Conservation (phyloP, 2,888 invertebrate species). For the Callyntrura guangdongensis region DNA sequence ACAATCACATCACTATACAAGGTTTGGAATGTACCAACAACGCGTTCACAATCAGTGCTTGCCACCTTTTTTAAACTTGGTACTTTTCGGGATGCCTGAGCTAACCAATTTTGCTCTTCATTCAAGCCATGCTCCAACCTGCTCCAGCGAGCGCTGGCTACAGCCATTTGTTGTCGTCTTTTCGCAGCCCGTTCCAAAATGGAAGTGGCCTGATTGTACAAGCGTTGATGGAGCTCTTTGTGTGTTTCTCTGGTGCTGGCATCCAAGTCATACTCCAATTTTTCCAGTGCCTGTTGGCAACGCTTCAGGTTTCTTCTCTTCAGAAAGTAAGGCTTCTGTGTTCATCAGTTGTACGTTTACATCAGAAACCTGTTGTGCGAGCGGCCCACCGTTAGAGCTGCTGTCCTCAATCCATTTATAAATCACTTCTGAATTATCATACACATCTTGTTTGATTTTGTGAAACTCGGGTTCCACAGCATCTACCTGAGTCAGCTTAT, state of each 20-base stretch:
- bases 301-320: constrained; percentile 93
- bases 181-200: constrained; percentile 93
- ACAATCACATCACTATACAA: constrained; percentile 92
- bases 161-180: constrained; percentile 93
- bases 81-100: constrained; percentile 93
- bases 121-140: constrained; percentile 93
- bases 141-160: constrained; percentile 94
- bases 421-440: constrained; percentile 80
- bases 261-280: constrained; percentile 93
- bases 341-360: constrained; percentile 86
- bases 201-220: constrained; percentile 91
- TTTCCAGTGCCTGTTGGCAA: constrained; percentile 93
- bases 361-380: constrained; percentile 87
- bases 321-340: constrained; percentile 90
- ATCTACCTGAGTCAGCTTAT: constrained; percentile 89
- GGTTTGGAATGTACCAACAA: constrained; percentile 90
- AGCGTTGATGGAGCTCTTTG: constrained; percentile 90
- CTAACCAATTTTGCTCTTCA: constrained; percentile 93
- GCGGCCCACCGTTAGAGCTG: constrained; percentile 69
- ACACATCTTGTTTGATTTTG: constrained; percentile 79
- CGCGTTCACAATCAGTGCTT: constrained; percentile 94
- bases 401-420: constrained; percentile 81
- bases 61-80: constrained; percentile 93
- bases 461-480: constrained; percentile 88
- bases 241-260: constrained; percentile 92